Conservation (phyloP, 2,113 vertebrate genomes). For the Chaetodon auriga region DNA sequence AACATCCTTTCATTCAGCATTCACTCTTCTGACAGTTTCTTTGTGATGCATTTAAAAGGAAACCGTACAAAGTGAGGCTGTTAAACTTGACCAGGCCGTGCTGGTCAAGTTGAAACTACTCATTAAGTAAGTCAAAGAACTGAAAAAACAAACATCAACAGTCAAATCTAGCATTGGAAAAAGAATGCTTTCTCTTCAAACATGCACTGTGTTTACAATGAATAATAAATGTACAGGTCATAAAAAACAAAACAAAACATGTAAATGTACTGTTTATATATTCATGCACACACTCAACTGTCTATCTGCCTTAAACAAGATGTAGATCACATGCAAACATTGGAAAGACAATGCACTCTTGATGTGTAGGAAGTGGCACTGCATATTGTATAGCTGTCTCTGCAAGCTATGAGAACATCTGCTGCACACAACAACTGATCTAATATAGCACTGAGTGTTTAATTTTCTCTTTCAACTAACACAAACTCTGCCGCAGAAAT, state of each 20-base stretch:
- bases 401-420: conserved; percentile 1
- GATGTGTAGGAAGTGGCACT: not conserved
- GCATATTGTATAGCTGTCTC: not conserved
- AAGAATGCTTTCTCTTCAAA: not conserved
- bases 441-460: not conserved
- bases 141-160: too few species aligned
- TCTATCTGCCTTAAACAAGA: conserved; percentile 7
- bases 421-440: conserved; percentile 15
- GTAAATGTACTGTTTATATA: conserved; percentile 30
- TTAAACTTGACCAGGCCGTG: too few species aligned
- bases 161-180: not conserved
- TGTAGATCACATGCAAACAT: conserved; percentile 1
- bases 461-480: not conserved
- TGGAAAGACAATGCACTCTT: conserved; percentile 2
- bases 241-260: not conserved
- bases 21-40: too few species aligned
- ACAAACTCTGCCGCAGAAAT: not conserved
- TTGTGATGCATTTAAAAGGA: too few species aligned
- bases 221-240: conserved; percentile 12
- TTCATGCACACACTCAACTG: conserved; percentile 18
- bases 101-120: too few species aligned
- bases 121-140: too few species aligned
- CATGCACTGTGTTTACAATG: conserved; percentile 6
- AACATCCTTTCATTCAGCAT: too few species aligned
- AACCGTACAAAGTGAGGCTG: too few species aligned